phyloP scores from a whole-genome alignment of 2,888 invertebrate species.

The Himalopsyche kuldschensis region DNA sequence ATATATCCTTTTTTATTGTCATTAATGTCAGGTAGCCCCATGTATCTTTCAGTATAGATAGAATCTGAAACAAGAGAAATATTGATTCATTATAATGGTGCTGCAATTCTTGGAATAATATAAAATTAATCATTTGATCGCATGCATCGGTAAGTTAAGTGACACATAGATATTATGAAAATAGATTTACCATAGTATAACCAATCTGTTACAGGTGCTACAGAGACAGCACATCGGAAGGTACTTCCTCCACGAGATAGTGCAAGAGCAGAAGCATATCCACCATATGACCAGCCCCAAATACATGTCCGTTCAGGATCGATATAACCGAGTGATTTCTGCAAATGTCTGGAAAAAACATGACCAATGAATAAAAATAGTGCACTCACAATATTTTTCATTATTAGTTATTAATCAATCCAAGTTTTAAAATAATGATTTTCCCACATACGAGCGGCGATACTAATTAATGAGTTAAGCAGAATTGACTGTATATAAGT shows the following conservation, averaged over 20 bases:
- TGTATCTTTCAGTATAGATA: slow-evolving; percentile 95
- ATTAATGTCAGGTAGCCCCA: slow-evolving; percentile 77
- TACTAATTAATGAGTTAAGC: too few relatives aligned
- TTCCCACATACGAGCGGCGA: too few relatives aligned
- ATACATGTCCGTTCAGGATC: slow-evolving; percentile 84
- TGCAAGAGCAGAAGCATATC: slow-evolving; percentile 87
- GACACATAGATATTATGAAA: too few relatives aligned
- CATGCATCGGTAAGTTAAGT: too few relatives aligned
- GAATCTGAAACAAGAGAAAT: slow-evolving; percentile 68
- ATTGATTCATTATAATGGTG: too few relatives aligned
- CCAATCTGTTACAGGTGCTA: slow-evolving; percentile 98
- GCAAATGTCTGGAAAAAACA: slow-evolving; percentile 59
- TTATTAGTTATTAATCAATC: too few relatives aligned
- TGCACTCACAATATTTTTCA: too few relatives aligned
- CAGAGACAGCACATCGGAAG: slow-evolving; percentile 92
- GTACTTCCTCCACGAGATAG: slow-evolving; percentile 77
- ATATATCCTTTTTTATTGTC: slow-evolving; percentile 76
- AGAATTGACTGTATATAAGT: too few relatives aligned
- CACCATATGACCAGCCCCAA: slow-evolving; percentile 99
- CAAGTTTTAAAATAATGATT: not conserved
- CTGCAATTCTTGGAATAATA: too few relatives aligned
- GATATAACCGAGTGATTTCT: slow-evolving; percentile 69
- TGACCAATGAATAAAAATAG: not conserved
- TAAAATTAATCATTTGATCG: too few relatives aligned
- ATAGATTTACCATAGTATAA: slow-evolving; percentile 78